Evolutionary conservation across 2,888 invertebrate species (phyloP), one percentile per base, ranked within the genome.

Genomic region (Stenotaenia linearis): DNA sequence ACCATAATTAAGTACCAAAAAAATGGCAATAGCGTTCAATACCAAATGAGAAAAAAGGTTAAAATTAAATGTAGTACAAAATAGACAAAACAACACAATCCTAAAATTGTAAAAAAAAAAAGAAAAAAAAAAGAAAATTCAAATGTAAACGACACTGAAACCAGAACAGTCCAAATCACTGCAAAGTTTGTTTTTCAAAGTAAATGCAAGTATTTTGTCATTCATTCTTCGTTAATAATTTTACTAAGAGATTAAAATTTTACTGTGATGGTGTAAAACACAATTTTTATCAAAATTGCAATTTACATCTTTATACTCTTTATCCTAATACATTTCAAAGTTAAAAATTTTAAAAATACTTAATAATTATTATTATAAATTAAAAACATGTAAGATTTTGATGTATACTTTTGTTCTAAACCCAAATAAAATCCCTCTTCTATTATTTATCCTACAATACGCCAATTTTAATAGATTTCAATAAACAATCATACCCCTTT

Each of bases 121-220:
- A n/a, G n/a, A n/a, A n/a, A 56, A 56, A 56, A 56, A 69, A 25
- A 69, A 69, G 25, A 10, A 25, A 69, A 15, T 28, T 25, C 3
- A 28, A 2, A 25, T 69, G 25, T 12, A 25, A 25, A 69, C 23
- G 69, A 69, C 69, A 69, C 61, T 69, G 69, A 69, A 69, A 69
- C 69, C 69, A 69, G 69, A 69, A 69, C 69, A 69, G 69, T 69
- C 69, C 69, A 69, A 69, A 69, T 69, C 69, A 69, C 69, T 69
- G 69, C 69, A 69, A 69, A 69, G 69, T 25, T 69, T 69, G 4
- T 45, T 25, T 7, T 12, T 12, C 15, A 69, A 69, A 69, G 5
- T 69, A 69, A 69, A 69, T 69, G 69, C 69, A 69, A 3, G 69
- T 69, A 15, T 25, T 69, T n/a, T 28, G 4, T 45, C 28, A 10